phyloP scores from a whole-genome alignment of 2,888 invertebrate species.

The Tromatobia lineatoria region DNA sequence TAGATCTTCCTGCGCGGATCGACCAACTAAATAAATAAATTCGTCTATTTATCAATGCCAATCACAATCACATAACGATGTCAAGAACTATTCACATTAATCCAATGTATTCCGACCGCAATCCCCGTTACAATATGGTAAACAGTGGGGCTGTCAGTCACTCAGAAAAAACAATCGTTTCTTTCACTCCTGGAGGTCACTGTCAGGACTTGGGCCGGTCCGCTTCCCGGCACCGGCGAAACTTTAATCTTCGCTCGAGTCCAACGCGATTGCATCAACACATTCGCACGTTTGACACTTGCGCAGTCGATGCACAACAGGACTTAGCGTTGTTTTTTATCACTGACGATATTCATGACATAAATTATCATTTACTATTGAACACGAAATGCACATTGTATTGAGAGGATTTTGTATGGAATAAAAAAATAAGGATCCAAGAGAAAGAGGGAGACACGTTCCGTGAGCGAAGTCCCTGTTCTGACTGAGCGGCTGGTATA shows the following conservation, averaged over 20 bases:
- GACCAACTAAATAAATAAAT: slow-evolving; percentile 21
- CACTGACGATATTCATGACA: background rate
- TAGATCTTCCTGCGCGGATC: slow-evolving; percentile 30
- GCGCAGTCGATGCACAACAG: background rate
- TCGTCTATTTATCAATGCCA: slow-evolving; percentile 8
- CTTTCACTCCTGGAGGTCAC: slow-evolving; percentile 21
- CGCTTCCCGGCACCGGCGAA: slow-evolving; percentile 37
- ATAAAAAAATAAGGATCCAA: background rate
- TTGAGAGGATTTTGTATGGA: background rate
- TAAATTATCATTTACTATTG: background rate
- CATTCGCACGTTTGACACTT: slow-evolving; percentile 7
- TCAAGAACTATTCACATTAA: background rate
- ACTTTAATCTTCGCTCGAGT: slow-evolving; percentile 30
- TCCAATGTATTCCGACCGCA: slow-evolving; percentile 8
- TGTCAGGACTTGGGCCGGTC: slow-evolving; percentile 26
- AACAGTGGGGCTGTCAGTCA: background rate
- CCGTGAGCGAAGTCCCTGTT: slow-evolving; percentile 75
- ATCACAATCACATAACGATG: slow-evolving; percentile 27
- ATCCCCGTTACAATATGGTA: background rate
- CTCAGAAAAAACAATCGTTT: slow-evolving; percentile 3
- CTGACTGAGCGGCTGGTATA: slow-evolving; percentile 76
- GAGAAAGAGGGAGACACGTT: slow-evolving; percentile 69
- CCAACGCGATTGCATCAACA: background rate
- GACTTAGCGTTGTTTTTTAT: background rate
- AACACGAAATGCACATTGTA: no score